These are phyloP conservation scores for Neodontobutis hainanensis DNA, from an alignment of 2,113 vertebrate genomes.

Conservation along the genomic window DNA sequence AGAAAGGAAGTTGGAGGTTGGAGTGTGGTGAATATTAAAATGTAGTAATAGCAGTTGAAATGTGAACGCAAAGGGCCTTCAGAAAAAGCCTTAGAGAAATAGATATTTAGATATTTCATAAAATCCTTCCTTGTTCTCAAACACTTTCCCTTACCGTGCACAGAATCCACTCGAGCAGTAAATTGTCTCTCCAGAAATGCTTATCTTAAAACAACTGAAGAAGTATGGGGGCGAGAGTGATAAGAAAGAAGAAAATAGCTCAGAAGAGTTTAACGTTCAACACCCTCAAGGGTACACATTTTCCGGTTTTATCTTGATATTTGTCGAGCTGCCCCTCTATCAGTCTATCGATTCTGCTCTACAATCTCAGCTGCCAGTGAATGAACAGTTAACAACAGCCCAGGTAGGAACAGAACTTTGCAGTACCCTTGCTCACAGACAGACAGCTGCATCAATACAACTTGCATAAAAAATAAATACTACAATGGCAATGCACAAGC, in stretches of 20 bases:
- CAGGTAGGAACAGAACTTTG: not conserved
- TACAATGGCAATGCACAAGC: no score
- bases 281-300: slow-evolving; percentile 8
- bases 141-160: slow-evolving; percentile 10
- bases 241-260: slow-evolving; percentile 23
- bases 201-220: slow-evolving; percentile 23
- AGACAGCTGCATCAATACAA: no score
- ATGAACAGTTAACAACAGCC: not conserved
- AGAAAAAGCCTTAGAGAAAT: not conserved
- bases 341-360: not conserved
- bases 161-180: slow-evolving; percentile 34
- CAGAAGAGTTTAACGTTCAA: slow-evolving; percentile 21
- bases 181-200: slow-evolving; percentile 45
- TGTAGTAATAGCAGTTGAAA: no score
- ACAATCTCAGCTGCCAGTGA: not conserved
- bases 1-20: no score
- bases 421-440: no score
- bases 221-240: slow-evolving; percentile 19
- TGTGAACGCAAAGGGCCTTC: no score
- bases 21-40: no score
- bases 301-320: slow-evolving; percentile 1
- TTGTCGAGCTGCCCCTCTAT: not conserved
- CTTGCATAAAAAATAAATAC: no score
- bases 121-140: not conserved
- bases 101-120: not conserved